Evolutionary conservation across 1,140 invertebrate species (phyloP).

Genomic region (Stegodyphus dumicola): DNA sequence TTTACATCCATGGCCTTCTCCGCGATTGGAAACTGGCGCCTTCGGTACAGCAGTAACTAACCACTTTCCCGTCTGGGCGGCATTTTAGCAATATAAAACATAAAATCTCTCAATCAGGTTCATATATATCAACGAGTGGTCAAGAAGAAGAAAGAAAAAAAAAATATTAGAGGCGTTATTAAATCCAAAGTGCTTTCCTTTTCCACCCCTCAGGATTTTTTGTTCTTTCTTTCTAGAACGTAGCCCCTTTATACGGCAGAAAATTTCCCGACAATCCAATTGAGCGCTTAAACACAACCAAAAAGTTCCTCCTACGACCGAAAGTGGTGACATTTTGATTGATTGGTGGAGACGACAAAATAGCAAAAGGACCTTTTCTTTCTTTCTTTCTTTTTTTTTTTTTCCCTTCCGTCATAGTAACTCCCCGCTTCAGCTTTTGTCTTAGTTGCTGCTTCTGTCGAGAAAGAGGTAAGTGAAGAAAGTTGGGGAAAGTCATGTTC

Average conservation of each 20-base stretch:
- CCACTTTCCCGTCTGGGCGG: too few species aligned
- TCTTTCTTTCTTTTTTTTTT: not conserved
- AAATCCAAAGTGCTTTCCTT: slow-evolving; percentile 37
- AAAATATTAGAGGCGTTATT: slow-evolving; percentile 5
- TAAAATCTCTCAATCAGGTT: too few species aligned
- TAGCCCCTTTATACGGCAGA: slow-evolving; percentile 6
- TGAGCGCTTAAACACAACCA: slow-evolving; percentile 31
- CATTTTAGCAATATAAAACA: too few species aligned
- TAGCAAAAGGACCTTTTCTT: not conserved
- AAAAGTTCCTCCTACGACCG: slow-evolving; percentile 21
- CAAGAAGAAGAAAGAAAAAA: not conserved
- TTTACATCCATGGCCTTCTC: too few species aligned
- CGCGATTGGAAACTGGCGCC: too few species aligned
- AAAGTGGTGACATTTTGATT: slow-evolving; percentile 46
- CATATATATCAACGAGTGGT: too few species aligned
- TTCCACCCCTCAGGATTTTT: not conserved
- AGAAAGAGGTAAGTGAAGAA: not conserved
- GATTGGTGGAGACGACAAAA: slow-evolving; percentile 27
- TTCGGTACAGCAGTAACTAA: too few species aligned
- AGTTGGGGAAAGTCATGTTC: not conserved
- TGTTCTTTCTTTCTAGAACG: not conserved
- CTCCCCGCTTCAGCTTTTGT: not conserved
- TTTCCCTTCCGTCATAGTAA: not conserved
- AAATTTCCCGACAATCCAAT: slow-evolving; percentile 31
- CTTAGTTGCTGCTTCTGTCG: not conserved